A percentile compares a stretch with the other conserved stretches of the same genome.
Conservation (phyloP, 2,888 invertebrate genomes). For the Brachycybe producta region DNA sequence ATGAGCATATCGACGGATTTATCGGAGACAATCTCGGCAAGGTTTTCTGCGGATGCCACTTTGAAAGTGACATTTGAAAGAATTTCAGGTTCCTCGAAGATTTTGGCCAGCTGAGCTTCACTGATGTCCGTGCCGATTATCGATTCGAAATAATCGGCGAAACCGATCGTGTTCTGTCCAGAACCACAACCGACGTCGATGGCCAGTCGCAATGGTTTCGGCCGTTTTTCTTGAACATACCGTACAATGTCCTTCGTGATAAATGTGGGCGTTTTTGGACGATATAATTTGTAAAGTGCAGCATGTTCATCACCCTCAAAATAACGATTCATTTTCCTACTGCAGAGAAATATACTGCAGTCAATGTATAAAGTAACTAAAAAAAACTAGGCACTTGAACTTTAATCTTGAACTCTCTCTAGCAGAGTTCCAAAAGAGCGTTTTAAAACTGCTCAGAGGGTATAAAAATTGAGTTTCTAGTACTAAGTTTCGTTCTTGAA, state of each 20-base stretch:
- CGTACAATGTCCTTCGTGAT: slow-evolving; percentile 7
- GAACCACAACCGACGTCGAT: slow-evolving; percentile 41
- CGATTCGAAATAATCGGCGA: slow-evolving; percentile 34
- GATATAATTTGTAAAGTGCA: slow-evolving; percentile 10
- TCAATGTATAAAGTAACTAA: too few relatives aligned
- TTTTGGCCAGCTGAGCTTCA: slow-evolving; percentile 34
- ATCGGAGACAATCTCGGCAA: slow-evolving; percentile 30
- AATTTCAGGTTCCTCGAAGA: slow-evolving; percentile 26
- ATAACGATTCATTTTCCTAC: neutral
- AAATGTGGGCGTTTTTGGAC: slow-evolving; percentile 10
- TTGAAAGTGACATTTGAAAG: slow-evolving; percentile 26
- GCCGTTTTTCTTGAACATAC: slow-evolving; percentile 14
- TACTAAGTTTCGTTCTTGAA: too few relatives aligned
- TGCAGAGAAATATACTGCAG: neutral
- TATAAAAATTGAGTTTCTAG: too few relatives aligned
- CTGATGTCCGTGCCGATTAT: slow-evolving; percentile 39
- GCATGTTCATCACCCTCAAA: slow-evolving; percentile 13
- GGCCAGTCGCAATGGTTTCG: slow-evolving; percentile 24
- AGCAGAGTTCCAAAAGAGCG: too few relatives aligned
- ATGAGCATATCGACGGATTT: slow-evolving; percentile 34
- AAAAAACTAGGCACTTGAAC: too few relatives aligned
- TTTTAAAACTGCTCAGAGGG: too few relatives aligned
- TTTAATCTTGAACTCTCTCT: too few relatives aligned
- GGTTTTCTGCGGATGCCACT: slow-evolving; percentile 33
- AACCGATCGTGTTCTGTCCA: slow-evolving; percentile 38